Base-by-base conservation (phyloP, 2,113 vertebrate genomes). In the Pandion haliaetus region DNA sequence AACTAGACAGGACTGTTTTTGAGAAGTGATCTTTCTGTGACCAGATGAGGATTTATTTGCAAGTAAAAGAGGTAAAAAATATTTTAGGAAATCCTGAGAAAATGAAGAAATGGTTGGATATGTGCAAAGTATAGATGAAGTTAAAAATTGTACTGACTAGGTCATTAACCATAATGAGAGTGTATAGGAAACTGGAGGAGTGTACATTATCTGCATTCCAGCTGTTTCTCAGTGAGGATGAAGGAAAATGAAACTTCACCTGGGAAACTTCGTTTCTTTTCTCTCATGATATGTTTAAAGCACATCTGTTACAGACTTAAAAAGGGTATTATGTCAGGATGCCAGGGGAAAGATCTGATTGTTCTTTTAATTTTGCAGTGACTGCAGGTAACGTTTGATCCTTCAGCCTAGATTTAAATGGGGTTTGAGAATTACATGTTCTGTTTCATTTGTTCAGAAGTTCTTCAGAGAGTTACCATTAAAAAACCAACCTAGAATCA, bases 341-440 rank as follows among this genome's bases (percentile, higher is more conserved):
- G 44, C 74, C 62, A 88, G 20, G 14, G 76, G 74, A 86, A 88
- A 86, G 34, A 92, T 77, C 40, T 66, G 54, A 38, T 76, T 92
- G 65, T 82, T 82, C n/a, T 94, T 94, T 90, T 88, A 88, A 88
- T 88, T 95, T 86, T 72, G 79, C 31, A 65, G 34, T 69, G 74
- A 32, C 74, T 90, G 49, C 66, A 88, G 62, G 71, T 92, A 44
- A 87, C 79, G 8, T 90, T 95, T 61, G 20, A 54, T 77, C 66
- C 28, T 92, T 93, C 44, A 77, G 5, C 44, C 20, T 82, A 54
- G 23, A n/a, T 76, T 89, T 90, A 65, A 83, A 82, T 3, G 5
- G 40, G 26, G 29, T 77, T 90, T 90, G 58, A 79, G 29, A 91
- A 87, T 90, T 57, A 25, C 19, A 17, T 31, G 17, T 77, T 90